These are phyloP conservation scores for Leptoclinus maculatus DNA, from an alignment of 2,797 vertebrate genomes.

Conservation along the genomic window DNA sequence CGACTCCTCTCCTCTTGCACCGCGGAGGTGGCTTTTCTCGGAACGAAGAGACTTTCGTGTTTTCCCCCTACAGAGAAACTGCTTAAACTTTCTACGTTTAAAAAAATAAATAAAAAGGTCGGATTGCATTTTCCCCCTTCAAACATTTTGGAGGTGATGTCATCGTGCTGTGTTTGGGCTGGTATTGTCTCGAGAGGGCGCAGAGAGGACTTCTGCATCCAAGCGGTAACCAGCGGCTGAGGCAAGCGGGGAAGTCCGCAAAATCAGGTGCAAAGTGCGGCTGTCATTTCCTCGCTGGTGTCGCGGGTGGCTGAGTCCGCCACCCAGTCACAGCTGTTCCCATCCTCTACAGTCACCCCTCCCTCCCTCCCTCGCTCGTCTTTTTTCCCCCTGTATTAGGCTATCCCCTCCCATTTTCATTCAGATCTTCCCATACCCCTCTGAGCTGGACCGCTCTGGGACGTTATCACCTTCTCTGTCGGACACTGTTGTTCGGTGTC, in stretches of 20 bases:
- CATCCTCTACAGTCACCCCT: slow-evolving; percentile 71
- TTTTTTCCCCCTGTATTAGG: slow-evolving; percentile 62
- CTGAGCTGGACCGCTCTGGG: slow-evolving; percentile 81
- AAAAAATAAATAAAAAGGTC: slow-evolving; percentile 85
- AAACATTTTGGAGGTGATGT: slow-evolving; percentile 87
- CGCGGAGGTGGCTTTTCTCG: slow-evolving; percentile 61
- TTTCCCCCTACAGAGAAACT: slow-evolving; percentile 60
- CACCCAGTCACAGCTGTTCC: slow-evolving; percentile 83
- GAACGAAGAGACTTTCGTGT: slow-evolving; percentile 64
- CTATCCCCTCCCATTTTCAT: slow-evolving; percentile 73
- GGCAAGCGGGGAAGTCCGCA: slow-evolving; percentile 76
- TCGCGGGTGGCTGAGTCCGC: slow-evolving; percentile 82
- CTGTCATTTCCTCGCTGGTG: slow-evolving; percentile 81
- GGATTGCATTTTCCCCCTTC: slow-evolving; percentile 83
- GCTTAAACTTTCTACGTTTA: slow-evolving; percentile 81
- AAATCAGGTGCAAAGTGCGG: slow-evolving; percentile 88
- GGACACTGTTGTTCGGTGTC: slow-evolving; percentile 73
- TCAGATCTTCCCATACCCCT: slow-evolving; percentile 68
- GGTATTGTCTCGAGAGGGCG: slow-evolving; percentile 80
- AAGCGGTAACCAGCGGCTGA: slow-evolving; percentile 76
- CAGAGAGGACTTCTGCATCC: slow-evolving; percentile 72
- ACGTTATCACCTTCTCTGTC: slow-evolving; percentile 67
- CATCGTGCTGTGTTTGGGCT: slow-evolving; percentile 85
- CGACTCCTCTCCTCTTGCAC: slow-evolving; percentile 49
- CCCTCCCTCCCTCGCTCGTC: slow-evolving; percentile 62